Evolutionary conservation across 2,797 vertebrate species (phyloP), one percentile per base, ranked within the genome.

Genomic region (Hoplostethus atlanticus): DNA sequence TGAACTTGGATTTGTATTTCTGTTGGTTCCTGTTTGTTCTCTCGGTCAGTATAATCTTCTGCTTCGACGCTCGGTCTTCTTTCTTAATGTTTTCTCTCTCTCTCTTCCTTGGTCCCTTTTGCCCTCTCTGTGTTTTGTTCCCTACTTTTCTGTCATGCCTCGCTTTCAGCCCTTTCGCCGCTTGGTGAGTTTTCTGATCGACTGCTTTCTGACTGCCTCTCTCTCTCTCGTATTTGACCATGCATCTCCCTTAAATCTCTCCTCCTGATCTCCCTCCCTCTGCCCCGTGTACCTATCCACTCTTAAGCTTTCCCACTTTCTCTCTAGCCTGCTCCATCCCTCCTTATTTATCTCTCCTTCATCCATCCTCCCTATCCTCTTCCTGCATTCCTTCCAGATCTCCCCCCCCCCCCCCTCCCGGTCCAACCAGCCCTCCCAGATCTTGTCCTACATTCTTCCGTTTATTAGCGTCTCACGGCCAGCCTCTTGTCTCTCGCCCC

Each of bases 141-240:
- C 66, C 64, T 40, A 8, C 38, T 76, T 66, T 54, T 71, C 65
- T 72, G 53, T 68, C 84, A 76, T 13, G 83, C 89, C 83, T 80
- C 81, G 68, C 90, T 89, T 83, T 88, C 88, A 95, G 94, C 91
- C 95, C 93, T 64, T 94, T 95, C 62, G 93, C 93, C 77, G 94
- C 92, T 87, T 95, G 94, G 94, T 95, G 94, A 95, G 94, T 94
- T 85, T 76, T 87, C 79, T 76, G 66, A 69, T 69, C 28, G n/a
- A 58, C 54, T 21, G 62, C 73, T 72, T 60, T 65, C 73, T 63
- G 25, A 30, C 68, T 50, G 64, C 76, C 36, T 64, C 40, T 50
- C 0, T 28, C 12, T 15, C n/a, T 12, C 34, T n/a, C 54, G 40
- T 68, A 25, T 15, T 62, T 38, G 40, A 44, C 42, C 30, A 4